Percentiles rank a stretch among this genome's conserved stretches.
Conservation (phyloP, 92 coral and sea anemone genomes). For the Zoanthus sansibaricus region DNA sequence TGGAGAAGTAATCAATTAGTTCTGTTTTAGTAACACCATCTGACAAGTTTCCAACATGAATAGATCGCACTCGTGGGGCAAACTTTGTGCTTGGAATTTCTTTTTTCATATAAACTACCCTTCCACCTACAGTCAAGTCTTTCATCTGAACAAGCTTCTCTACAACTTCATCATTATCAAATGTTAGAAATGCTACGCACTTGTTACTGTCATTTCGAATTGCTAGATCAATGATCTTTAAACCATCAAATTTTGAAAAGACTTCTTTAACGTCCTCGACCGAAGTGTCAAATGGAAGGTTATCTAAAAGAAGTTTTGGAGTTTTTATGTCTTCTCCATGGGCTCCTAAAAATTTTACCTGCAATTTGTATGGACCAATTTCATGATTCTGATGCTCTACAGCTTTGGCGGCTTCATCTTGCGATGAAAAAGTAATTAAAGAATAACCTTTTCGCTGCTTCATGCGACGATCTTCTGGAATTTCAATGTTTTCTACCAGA, state of each 20-base stretch:
- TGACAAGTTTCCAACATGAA: slow-evolving; percentile 40
- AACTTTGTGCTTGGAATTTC: slow-evolving; percentile 32
- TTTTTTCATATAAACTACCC: slow-evolving; percentile 21
- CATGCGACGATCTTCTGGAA: slow-evolving; percentile 35
- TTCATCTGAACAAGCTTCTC: slow-evolving; percentile 30
- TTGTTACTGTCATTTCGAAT: slow-evolving; percentile 34
- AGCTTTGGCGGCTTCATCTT: slow-evolving; percentile 48
- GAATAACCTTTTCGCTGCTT: slow-evolving; percentile 34
- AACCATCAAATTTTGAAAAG: slow-evolving; percentile 21
- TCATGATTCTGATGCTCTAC: slow-evolving; percentile 23
- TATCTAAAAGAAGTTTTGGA: slow-evolving; percentile 40
- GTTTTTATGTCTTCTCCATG: slow-evolving; percentile 35
- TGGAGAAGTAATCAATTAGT: slow-evolving; percentile 21
- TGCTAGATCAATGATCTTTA: slow-evolving; percentile 49
- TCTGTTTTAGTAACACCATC: neutral
- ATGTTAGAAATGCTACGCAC: slow-evolving; percentile 55
- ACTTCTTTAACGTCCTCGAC: slow-evolving; percentile 44
- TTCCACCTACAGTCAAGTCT: slow-evolving; percentile 26
- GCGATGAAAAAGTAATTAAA: slow-evolving; percentile 36
- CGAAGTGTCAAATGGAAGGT: slow-evolving; percentile 47
- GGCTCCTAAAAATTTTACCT: slow-evolving; percentile 23
- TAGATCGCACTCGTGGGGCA: neutral
- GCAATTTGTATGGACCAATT: slow-evolving; percentile 19
- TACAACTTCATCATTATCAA: slow-evolving; percentile 36
- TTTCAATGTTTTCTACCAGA: slow-evolving; percentile 21